Evolutionary conservation across 2,797 vertebrate genomes (phyloP).

Genomic region (Manis pentadactyla): DNA sequence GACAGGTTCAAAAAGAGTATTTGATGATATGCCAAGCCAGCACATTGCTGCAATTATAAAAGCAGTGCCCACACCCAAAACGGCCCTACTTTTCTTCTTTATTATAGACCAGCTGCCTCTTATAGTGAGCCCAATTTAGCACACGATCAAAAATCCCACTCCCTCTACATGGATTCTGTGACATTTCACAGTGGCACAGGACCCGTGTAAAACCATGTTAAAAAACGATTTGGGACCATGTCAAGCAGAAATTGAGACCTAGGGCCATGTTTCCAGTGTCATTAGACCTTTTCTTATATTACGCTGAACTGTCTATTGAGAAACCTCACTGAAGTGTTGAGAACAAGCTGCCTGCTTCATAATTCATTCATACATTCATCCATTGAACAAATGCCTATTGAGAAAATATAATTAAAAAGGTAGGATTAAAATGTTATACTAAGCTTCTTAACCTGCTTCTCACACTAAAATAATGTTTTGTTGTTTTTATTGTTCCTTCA

Average conservation of each 20-base stretch:
- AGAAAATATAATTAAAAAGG: background rate
- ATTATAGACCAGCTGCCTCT: background rate
- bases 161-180: background rate
- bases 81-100: conserved; percentile 11
- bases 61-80: conserved; percentile 44
- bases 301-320: background rate
- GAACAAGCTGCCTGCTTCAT: background rate
- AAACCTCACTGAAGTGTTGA: background rate
- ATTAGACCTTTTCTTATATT: background rate
- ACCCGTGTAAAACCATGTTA: background rate
- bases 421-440: background rate
- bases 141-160: conserved; percentile 36
- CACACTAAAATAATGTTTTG: background rate
- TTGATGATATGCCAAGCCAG: conserved; percentile 60
- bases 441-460: background rate
- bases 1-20: conserved; percentile 71
- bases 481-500: background rate
- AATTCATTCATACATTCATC: background rate
- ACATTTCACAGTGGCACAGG: conserved; percentile 17
- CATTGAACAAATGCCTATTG: background rate
- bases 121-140: background rate
- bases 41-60: conserved; percentile 54
- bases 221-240: background rate
- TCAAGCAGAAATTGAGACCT: background rate
- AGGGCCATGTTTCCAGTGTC: background rate